Conservation (phyloP, 2,797 vertebrate species). For the Schizothorax lantsangensis region DNA sequence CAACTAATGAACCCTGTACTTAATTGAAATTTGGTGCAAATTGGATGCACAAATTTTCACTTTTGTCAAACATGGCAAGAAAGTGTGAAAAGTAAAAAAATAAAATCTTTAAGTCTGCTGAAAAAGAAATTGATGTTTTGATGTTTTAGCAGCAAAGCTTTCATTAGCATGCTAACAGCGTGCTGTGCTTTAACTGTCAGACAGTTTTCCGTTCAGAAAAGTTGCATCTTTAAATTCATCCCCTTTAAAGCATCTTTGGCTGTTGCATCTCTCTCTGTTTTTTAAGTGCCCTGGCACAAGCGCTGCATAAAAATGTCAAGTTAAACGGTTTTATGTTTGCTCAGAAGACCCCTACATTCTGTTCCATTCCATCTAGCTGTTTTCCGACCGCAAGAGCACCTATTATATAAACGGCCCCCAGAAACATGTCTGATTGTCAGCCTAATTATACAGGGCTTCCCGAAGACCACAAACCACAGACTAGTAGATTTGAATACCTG, state of each 20-base stretch:
- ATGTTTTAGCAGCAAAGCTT: not conserved
- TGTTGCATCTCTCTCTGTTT: not conserved
- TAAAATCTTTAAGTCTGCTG: too few relatives aligned
- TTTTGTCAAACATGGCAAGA: not conserved
- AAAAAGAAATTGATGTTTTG: not conserved
- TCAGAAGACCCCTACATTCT: not conserved
- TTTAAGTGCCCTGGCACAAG: slow-evolving; percentile 3
- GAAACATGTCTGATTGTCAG: not conserved
- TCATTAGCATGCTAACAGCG: not conserved
- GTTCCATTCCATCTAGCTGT: not conserved
- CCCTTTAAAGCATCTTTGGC: slow-evolving; percentile 14
- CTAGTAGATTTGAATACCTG: slow-evolving; percentile 1
- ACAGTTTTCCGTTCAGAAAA: not conserved
- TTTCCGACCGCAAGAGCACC: not conserved
- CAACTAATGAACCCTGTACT: slow-evolving; percentile 3
- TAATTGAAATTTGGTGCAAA: slow-evolving; percentile 24
- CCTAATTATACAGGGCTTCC: not conserved
- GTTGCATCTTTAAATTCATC: slow-evolving; percentile 4
- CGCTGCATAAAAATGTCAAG: slow-evolving; percentile 23
- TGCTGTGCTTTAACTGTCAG: not conserved
- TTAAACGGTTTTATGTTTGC: not conserved
- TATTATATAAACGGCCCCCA: not conserved
- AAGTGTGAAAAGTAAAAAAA: not conserved
- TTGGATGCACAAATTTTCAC: not conserved
- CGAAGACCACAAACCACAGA: not conserved